Base-by-base conservation (phyloP, 2,888 invertebrate genomes). In the Orthosia gracilis region DNA sequence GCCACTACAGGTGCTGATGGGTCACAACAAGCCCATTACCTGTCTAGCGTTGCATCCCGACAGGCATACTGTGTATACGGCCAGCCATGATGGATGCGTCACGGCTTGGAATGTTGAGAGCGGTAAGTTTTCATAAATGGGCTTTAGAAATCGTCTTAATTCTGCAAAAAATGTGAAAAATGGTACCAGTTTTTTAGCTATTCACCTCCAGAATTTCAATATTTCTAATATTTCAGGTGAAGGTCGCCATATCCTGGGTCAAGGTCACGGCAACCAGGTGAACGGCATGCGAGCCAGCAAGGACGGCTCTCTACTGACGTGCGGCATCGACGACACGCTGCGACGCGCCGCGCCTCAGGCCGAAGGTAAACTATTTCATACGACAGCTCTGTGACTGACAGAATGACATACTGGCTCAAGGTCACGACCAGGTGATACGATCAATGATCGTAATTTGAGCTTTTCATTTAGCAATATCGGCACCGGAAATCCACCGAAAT, bases 21-120 rank as follows among this genome's bases (percentile, higher is more conserved):
- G 99, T 0, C 99, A 99, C 96, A 99, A 99, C 94, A 99, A 99
- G 93, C 99, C 99, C 0, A 99, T 99, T 85, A 99, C 99, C 2
- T 98, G 99, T 50, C 96, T 99, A 88, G 97, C 98, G 0, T 92
- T 98, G 59, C 97, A 97, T 85, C 97, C 98, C 65, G 98, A 98
- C 90, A 97, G 97, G 74, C 97, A 97, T 65, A 97, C 97, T 21
- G 98, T 99, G 77, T 99, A 98, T 93, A 99, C 99, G 0, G 99
- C 99, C 15, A 99, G 99, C 84, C 99, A 98, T 88, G 99, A 99
- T 91, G 99, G 99, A 5, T 97, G 97, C 78, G 98, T 99, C 47
- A 98, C 98, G 0, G 97, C 97, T 69, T 99, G 99, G 99, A 97
- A 98, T 89, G 98, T 98, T 0, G 97, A 97, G 4, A 98, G 97